These are phyloP conservation scores for Leptothorax acervorum DNA, from an alignment of 2,888 invertebrate genomes.

Conservation along the genomic window DNA sequence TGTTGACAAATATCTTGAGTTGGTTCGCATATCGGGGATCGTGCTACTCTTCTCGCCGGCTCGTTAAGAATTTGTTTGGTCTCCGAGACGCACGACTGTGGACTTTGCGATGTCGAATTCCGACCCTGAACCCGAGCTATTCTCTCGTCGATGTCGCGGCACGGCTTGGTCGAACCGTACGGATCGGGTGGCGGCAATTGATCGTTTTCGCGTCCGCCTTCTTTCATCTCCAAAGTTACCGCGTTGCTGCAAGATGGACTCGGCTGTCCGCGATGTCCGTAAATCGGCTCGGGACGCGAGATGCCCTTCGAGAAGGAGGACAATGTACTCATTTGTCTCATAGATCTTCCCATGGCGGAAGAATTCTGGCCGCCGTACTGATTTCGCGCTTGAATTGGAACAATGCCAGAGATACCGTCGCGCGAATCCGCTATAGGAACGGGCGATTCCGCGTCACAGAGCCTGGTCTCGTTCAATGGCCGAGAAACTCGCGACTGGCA, in stretches of 20 bases:
- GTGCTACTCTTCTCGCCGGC: background rate
- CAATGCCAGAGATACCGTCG: slow-evolving; percentile 53
- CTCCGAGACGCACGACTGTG: slow-evolving; percentile 3
- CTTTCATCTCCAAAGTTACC: background rate
- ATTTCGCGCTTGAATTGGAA: slow-evolving; percentile 37
- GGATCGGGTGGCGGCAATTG: background rate
- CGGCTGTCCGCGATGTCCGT: slow-evolving; percentile 57
- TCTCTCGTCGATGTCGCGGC: slow-evolving; percentile 51
- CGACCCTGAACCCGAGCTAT: slow-evolving; percentile 55
- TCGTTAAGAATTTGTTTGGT: slow-evolving; percentile 7
- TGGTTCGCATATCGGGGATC: slow-evolving; percentile 12
- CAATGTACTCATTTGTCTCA: background rate
- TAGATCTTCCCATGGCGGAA: background rate
- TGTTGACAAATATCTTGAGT: slow-evolving; percentile 13
- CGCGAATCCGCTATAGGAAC: slow-evolving; percentile 79
- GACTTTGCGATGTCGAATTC: slow-evolving; percentile 5
- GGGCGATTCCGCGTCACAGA: slow-evolving; percentile 77
- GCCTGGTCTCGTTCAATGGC: slow-evolving; percentile 64
- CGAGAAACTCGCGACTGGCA: slow-evolving; percentile 68
- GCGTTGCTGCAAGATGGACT: slow-evolving; percentile 21
- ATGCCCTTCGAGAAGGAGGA: slow-evolving; percentile 51
- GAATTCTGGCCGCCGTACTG: slow-evolving; percentile 31
- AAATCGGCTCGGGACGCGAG: slow-evolving; percentile 79
- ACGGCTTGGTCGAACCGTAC: background rate
- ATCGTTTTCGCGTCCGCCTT: slow-evolving; percentile 13